phyloP scores from a whole-genome alignment of 2,797 vertebrate species.

The Falco naumanni region DNA sequence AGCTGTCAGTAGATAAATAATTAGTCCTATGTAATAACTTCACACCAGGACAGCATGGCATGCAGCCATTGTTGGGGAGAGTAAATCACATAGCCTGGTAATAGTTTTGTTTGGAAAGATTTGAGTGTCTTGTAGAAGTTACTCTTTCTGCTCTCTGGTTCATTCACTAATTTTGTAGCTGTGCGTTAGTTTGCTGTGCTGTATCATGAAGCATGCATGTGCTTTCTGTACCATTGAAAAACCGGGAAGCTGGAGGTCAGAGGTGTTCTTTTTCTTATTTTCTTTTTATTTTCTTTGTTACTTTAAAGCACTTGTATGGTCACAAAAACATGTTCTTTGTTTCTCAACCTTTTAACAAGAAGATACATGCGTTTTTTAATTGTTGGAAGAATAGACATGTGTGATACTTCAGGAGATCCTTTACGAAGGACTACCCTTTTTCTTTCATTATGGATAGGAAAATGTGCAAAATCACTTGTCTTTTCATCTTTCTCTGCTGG shows the following conservation, averaged over 20 bases:
- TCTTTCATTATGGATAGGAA: not conserved
- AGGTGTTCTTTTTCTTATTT: not conserved
- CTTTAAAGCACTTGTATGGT: not conserved
- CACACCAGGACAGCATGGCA: not conserved
- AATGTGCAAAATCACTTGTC: not conserved
- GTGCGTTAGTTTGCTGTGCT: not conserved
- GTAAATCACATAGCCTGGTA: not conserved
- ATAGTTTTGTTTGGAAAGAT: not conserved
- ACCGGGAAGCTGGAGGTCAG: not conserved
- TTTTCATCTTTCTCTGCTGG: not conserved
- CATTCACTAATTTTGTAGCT: not conserved
- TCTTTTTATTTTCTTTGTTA: not conserved
- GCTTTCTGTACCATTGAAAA: not conserved
- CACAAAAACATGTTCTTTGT: not conserved
- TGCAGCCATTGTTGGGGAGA: not conserved
- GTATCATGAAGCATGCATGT: not conserved
- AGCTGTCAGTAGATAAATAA: not conserved
- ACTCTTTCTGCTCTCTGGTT: not conserved
- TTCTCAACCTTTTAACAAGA: not conserved
- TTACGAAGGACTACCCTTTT: not conserved
- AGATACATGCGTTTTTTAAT: not conserved
- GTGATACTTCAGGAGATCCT: not conserved
- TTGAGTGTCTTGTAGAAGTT: not conserved
- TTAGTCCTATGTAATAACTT: not conserved
- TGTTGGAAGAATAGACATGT: not conserved